phyloP scores from a whole-genome alignment of 1,140 invertebrate genomes.

The Caenorhabditis latens region DNA sequence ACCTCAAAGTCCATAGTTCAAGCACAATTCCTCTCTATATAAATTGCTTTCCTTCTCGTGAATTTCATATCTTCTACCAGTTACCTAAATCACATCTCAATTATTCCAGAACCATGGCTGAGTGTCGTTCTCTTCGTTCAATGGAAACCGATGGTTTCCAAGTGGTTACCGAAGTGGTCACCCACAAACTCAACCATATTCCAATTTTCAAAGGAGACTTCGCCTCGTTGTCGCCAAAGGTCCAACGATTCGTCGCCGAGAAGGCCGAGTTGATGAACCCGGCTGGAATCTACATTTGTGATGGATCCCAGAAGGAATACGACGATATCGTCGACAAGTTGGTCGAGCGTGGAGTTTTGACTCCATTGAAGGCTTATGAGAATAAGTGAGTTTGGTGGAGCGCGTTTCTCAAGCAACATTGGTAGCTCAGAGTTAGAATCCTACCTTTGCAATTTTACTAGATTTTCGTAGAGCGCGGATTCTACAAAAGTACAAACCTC shows the following conservation, averaged over 20 bases:
- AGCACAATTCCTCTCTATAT: too few species aligned
- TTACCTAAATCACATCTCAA: neutral
- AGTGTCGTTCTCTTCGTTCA: constrained; percentile 48
- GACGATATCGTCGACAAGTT: constrained; percentile 76
- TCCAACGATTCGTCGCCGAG: constrained; percentile 75
- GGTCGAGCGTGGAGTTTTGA: constrained; percentile 74
- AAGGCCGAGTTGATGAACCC: constrained; percentile 76
- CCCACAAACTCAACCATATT: constrained; percentile 71
- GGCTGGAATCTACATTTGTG: constrained; percentile 78
- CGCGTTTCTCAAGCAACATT: too few species aligned
- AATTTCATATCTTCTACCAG: neutral
- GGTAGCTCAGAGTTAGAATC: neutral
- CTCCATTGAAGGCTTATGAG: constrained; percentile 73
- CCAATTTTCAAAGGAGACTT: constrained; percentile 74
- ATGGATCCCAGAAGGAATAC: constrained; percentile 77
- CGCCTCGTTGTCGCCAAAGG: constrained; percentile 73
- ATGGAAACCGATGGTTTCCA: constrained; percentile 74
- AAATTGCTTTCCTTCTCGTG: too few species aligned
- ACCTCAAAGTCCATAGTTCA: too few species aligned
- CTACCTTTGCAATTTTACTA: neutral
- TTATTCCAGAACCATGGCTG: constrained; percentile 55
- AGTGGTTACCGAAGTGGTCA: constrained; percentile 75
- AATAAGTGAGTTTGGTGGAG: constrained; percentile 82
- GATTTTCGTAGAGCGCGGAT: too few species aligned
- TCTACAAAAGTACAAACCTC: too few species aligned